A percentile compares a stretch with the other conserved stretches of the same genome.
Conservation (phyloP, 2,888 invertebrate genomes). For the Dicycla oo region DNA sequence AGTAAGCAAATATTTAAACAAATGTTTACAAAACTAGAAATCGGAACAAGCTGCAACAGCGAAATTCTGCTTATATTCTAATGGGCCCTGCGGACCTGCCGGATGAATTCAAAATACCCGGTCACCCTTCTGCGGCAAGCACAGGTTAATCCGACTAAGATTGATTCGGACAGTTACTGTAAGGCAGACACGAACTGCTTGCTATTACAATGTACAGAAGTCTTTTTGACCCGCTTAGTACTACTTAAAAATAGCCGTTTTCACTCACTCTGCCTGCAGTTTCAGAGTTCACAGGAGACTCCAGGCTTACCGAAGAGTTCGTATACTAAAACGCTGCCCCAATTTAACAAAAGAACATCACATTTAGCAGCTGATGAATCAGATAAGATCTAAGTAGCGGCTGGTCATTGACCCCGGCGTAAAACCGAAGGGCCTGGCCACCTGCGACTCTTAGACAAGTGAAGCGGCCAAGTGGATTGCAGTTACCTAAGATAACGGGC, state of each 20-base stretch:
- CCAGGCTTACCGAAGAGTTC: background rate
- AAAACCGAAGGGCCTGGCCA: constrained; percentile 70
- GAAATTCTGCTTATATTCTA: background rate
- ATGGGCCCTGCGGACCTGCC: background rate
- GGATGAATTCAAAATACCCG: background rate
- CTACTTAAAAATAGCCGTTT: no score
- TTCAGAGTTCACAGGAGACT: background rate
- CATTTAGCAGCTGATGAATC: constrained; percentile 26
- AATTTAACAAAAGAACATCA: background rate
- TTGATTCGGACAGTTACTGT: background rate
- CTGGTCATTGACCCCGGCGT: constrained; percentile 57
- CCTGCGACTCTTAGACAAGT: constrained; percentile 75
- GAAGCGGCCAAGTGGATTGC: constrained; percentile 74
- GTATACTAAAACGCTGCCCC: no score
- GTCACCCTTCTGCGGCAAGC: background rate
- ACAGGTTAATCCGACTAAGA: background rate
- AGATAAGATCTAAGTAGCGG: constrained; percentile 51
- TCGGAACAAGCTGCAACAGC: background rate
- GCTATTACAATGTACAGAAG: background rate
- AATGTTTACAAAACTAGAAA: background rate
- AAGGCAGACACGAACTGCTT: background rate
- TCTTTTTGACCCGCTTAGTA: background rate
- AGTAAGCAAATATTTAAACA: background rate
- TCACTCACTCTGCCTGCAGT: no score
- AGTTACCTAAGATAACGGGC: constrained; percentile 78